Evolutionary conservation across 2,888 invertebrate genomes (phyloP), one percentile per base, ranked within the genome.

Genomic region (Heteropelma amictum): DNA sequence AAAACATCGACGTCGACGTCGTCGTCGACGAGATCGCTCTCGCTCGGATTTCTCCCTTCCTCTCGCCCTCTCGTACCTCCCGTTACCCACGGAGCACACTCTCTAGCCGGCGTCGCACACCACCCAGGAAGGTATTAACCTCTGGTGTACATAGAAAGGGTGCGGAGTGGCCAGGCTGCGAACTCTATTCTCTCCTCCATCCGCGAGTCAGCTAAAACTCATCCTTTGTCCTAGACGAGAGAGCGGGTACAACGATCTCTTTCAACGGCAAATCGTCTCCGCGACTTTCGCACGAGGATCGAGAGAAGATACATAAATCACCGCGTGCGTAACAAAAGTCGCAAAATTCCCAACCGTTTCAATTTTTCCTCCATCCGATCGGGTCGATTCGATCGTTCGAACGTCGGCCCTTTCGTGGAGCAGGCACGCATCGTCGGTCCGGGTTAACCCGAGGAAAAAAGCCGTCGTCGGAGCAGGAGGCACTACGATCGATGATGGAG

Each of bases 71-170:
- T 23, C 38, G 35, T 21, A 14, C 12, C 17, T 21, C 33, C 38
- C 33, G 7, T 10, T 17, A 10, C 17, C 28, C 4, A 8, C 54
- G 38, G 1, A 28, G 19, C 58, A 14, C 17, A 58, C 42, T 58
- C 38, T 54, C 35, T 49, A 35, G 28, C 51, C 51, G 45, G 5
- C n/a, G 30, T 30, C 23, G 14, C 51, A 40, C 60, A 69, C 58
- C 65, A 47, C 61, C 60, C 65, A 61, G 74, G 61, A 70, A 75
- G 70, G 74, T 75, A 75, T 70, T 75, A 65, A 75, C 70, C 74
- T 75, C 68, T 28, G 63, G 33, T 30, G n/a, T n/a, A n/a, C n/a
- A 23, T 58, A 49, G 64, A 75, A 75, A 63, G 68, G 68, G 68
- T 58, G 63, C 28, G 64, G 64, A 65, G 65, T 21, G 14, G 33